Conservation (phyloP, 1,140 invertebrate species). For the Calliopsis andreniformis region DNA sequence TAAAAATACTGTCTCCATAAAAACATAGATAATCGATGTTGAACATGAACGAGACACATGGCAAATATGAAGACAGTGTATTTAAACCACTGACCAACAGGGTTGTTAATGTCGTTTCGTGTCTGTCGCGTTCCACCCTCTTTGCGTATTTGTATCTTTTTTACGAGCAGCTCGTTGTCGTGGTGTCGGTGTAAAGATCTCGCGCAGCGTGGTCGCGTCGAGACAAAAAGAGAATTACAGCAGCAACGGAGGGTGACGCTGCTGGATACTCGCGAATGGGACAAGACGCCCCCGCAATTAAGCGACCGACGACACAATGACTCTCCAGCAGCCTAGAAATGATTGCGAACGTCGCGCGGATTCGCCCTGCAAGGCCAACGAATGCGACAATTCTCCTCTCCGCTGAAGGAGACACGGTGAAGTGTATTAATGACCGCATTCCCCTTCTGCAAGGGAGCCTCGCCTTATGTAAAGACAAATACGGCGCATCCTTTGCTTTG, state of each 20-base stretch:
- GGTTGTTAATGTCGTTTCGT: constrained; percentile 25
- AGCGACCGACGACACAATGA: constrained; percentile 55
- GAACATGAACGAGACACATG: too few relatives aligned
- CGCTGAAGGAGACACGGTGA: constrained; percentile 12
- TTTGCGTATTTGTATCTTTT: constrained; percentile 17
- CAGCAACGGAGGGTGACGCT: not conserved
- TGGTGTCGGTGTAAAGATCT: not conserved
- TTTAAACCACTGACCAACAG: too few relatives aligned
- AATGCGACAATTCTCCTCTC: constrained; percentile 40
- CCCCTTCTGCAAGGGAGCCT: not conserved
- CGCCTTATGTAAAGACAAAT: not conserved
- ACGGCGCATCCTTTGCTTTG: not conserved
- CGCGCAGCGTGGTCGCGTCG: not conserved
- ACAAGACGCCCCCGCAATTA: constrained; percentile 59
- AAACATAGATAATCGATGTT: too few relatives aligned
- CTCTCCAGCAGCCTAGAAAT: constrained; percentile 45
- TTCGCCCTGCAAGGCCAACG: constrained; percentile 25
- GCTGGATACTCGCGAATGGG: constrained; percentile 31
- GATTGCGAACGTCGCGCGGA: constrained; percentile 25
- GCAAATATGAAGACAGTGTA: too few relatives aligned
- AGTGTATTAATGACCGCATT: constrained; percentile 30
- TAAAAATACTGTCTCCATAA: too few relatives aligned
- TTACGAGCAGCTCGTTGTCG: not conserved
- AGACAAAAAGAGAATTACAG: constrained; percentile 49
- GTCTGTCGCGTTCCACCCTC: not conserved